Base-by-base conservation (phyloP, 2,888 invertebrate species). In the Acrobasis consociella region DNA sequence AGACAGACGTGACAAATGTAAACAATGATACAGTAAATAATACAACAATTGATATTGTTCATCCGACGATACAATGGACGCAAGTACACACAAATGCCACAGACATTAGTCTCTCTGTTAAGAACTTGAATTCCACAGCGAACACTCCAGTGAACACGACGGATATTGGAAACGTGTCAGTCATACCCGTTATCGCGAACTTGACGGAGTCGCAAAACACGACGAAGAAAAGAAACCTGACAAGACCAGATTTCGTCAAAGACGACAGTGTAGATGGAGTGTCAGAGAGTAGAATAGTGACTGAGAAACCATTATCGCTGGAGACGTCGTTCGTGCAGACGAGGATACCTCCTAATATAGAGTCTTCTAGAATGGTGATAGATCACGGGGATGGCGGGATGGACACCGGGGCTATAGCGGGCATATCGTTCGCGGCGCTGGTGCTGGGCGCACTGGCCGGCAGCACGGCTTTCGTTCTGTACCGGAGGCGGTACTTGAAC, bases 401-500 rank as follows among this genome's bases (percentile, higher is more conserved):
- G 86, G 94, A 94, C 71, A 93, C 93, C 42, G 94, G 94, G 9
- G 93, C 93, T 51, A 95, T 96, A 68, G 95, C 95, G 22, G 95
- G 95, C 13, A 95, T 96, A 70, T 95, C 95, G 42, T 93, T 96
- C 70, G 95, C 94, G 53, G 94, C 95, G 67, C 86, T 96, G 67
- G 94, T 94, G 51, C 80, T 95, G 64, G 94, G 94, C 52, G 95
- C 94, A 8, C 82, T 95, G 49, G 93, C 94, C 52, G 95, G 95
- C 60, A 94, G 95, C 64, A 93, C 95, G 15, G 95, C 95, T 56
- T 95, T 95, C 76, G 93, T 96, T 63, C 83, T 96, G 62, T 96
- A 96, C 80, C 93, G 96, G 58, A 91, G 96, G 66, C 93, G 95
- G 75, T 96, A 95, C 79, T 91, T 96, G 69, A 97, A 97, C 81